phyloP scores from a whole-genome alignment of 2,888 invertebrate species.

The Drosophila rellima region DNA sequence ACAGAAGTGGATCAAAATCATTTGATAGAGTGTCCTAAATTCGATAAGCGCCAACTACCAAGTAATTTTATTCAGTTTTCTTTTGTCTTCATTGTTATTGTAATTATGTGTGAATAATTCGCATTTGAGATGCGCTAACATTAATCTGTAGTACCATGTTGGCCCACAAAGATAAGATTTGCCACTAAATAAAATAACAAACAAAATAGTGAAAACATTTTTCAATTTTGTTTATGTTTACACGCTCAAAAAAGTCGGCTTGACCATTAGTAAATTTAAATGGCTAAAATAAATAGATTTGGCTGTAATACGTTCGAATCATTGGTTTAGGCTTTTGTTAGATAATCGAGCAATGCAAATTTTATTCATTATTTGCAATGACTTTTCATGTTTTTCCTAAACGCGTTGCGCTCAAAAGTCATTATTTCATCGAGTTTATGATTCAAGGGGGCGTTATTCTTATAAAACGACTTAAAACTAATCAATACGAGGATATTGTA shows the following conservation, averaged over 20 bases:
- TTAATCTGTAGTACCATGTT: slow-evolving; percentile 49
- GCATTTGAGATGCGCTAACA: slow-evolving; percentile 67
- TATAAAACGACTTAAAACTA: slow-evolving; percentile 13
- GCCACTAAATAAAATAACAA: slow-evolving; percentile 32
- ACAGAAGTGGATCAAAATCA: no score
- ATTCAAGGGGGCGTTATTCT: slow-evolving; percentile 17
- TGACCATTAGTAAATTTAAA: slow-evolving; percentile 64
- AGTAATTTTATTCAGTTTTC: slow-evolving; percentile 2
- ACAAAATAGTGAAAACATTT: slow-evolving; percentile 19
- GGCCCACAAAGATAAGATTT: slow-evolving; percentile 63
- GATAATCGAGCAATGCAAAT: slow-evolving; percentile 42
- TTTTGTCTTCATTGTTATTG: slow-evolving; percentile 66
- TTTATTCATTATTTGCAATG: slow-evolving; percentile 72
- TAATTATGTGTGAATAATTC: slow-evolving; percentile 69
- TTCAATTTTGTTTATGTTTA: slow-evolving; percentile 45
- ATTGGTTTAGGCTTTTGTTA: slow-evolving; percentile 34
- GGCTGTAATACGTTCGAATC: slow-evolving; percentile 58
- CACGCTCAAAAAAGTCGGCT: slow-evolving; percentile 31
- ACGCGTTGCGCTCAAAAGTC: slow-evolving; percentile 3
- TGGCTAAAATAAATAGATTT: slow-evolving; percentile 42
- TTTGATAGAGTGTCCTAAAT: neutral
- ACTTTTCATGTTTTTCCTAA: slow-evolving; percentile 58
- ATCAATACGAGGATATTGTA: slow-evolving; percentile 29
- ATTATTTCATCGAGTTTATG: slow-evolving; percentile 25
- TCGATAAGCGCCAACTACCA: neutral